Conservation (phyloP, 2,113 vertebrate species). For the Sceloporus undulatus region DNA sequence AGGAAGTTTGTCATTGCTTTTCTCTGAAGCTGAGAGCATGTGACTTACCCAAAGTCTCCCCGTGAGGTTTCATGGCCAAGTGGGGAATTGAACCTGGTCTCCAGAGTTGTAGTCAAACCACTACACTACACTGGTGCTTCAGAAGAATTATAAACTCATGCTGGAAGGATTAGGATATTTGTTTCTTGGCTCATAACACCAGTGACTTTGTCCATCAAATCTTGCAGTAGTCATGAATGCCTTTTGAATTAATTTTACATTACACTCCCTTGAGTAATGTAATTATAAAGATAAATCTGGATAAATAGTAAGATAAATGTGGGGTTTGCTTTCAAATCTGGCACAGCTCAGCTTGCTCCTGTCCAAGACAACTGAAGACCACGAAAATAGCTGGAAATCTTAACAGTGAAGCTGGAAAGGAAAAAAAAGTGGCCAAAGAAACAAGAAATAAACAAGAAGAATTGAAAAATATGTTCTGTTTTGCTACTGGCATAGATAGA, state of each 20-base stretch:
- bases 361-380: background rate
- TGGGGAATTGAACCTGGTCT: too few species aligned
- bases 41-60: too few species aligned
- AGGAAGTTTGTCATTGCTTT: too few species aligned
- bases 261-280: background rate
- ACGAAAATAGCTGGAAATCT: background rate
- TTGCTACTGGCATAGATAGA: conserved; percentile 24
- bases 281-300: background rate
- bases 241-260: background rate
- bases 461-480: background rate
- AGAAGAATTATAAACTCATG: conserved; percentile 1
- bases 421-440: background rate
- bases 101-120: too few species aligned
- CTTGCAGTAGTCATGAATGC: background rate
- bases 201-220: background rate
- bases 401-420: background rate
- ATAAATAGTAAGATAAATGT: background rate
- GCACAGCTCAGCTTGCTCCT: background rate
- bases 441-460: background rate
- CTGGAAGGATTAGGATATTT: background rate
- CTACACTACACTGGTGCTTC: accelerated
- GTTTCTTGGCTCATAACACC: background rate
- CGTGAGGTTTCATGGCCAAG: too few species aligned
- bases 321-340: background rate
- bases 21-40: too few species aligned